Evolutionary conservation across 2,888 invertebrate species (phyloP).

Genomic region (Bombylius discolor): DNA sequence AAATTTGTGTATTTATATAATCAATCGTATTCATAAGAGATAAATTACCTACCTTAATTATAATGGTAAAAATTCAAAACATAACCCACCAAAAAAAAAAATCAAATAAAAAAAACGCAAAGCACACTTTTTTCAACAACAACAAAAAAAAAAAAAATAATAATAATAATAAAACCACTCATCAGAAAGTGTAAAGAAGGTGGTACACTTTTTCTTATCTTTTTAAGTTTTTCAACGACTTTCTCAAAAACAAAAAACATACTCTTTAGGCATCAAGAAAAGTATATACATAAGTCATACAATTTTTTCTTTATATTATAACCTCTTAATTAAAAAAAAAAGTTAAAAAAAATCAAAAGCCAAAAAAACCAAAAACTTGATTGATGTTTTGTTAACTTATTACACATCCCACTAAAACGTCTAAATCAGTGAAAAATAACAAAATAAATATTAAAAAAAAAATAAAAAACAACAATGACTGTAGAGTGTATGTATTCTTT

Average conservation of each 20-base stretch:
- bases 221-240: background rate
- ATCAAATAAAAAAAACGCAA: too few species aligned
- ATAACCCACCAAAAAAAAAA: too few species aligned
- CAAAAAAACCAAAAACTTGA: background rate
- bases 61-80: too few species aligned
- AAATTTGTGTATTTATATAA: too few species aligned
- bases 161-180: background rate
- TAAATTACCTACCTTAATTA: too few species aligned
- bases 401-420: background rate
- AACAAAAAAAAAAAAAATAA: too few species aligned
- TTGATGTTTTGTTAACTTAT: constrained; percentile 4
- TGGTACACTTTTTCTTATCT: background rate
- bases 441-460: background rate
- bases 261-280: background rate
- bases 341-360: background rate
- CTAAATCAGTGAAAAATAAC: background rate
- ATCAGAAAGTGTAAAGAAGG: background rate
- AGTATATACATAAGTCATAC: background rate
- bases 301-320: too few species aligned
- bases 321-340: background rate
- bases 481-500: too few species aligned
- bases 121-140: too few species aligned
- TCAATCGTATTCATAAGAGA: too few species aligned
- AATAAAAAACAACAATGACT: too few species aligned
- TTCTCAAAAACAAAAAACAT: background rate